These are phyloP conservation scores for Melitaea athalia DNA, from an alignment of 2,888 invertebrate species.

Conservation along the genomic window DNA sequence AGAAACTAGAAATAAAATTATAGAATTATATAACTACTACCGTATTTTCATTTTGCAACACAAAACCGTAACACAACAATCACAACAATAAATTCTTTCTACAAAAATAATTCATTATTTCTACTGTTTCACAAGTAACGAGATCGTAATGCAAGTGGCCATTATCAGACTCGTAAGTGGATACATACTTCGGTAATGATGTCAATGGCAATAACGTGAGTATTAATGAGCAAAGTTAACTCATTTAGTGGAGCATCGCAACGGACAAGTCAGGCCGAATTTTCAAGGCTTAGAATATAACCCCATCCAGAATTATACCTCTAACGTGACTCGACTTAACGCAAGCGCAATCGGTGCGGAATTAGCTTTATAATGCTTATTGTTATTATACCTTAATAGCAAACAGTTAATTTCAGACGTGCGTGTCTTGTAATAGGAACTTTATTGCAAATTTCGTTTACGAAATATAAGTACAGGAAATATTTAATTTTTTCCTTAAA, in stretches of 20 bases:
- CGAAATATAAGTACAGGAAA: not conserved
- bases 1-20: no score
- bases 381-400: conserved; percentile 11
- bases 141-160: conserved; percentile 32
- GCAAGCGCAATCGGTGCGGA: conserved; percentile 26
- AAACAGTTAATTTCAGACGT: conserved; percentile 10
- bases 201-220: conserved; percentile 75
- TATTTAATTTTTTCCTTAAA: not conserved
- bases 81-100: not conserved
- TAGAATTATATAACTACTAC: no score
- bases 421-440: conserved; percentile 5
- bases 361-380: conserved; percentile 21
- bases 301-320: conserved; percentile 63
- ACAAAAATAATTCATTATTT: not conserved
- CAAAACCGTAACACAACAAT: not conserved
- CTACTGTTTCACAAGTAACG: conserved; percentile 15
- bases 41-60: no score
- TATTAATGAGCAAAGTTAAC: conserved; percentile 77
- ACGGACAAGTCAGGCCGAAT: conserved; percentile 22
- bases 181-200: conserved; percentile 67
- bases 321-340: conserved; percentile 64
- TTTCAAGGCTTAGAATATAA: conserved; percentile 12
- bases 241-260: conserved; percentile 60
- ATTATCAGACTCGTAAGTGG: conserved; percentile 54
- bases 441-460: not conserved